Conservation (phyloP, 2,797 vertebrate species). For the Rhincodon typus region DNA sequence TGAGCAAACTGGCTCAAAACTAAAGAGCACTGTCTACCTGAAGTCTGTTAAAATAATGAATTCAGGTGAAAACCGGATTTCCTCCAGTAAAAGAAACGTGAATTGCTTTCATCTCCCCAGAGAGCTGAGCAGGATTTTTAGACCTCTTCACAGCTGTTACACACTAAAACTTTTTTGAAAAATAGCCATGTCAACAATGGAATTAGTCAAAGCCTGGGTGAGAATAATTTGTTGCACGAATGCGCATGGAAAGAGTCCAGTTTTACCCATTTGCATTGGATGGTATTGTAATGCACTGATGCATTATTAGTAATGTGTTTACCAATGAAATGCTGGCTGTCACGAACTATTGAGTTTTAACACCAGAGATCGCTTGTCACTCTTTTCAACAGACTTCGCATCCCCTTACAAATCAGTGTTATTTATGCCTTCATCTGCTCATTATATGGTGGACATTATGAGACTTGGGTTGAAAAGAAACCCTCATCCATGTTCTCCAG, state of each 20-base stretch:
- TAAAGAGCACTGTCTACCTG: not conserved
- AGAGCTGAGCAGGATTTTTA: not conserved
- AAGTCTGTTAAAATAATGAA: constrained; percentile 2
- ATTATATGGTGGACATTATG: not conserved
- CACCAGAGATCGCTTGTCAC: not conserved
- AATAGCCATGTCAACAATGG: constrained; percentile 17
- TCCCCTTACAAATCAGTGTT: not conserved
- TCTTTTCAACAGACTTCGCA: not conserved
- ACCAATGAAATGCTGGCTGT: not conserved
- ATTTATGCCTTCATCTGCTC: not conserved
- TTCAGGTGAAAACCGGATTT: constrained; percentile 1
- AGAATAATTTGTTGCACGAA: not conserved
- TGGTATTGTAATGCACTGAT: not conserved
- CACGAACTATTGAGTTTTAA: not conserved
- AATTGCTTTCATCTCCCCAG: constrained; percentile 24
- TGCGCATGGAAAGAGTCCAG: not conserved
- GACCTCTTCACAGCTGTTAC: not conserved
- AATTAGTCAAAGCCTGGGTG: constrained; percentile 13
- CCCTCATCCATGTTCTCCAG: not conserved
- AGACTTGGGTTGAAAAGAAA: not conserved
- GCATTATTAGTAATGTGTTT: not conserved
- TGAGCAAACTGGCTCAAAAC: not conserved
- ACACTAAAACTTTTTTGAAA: constrained; percentile 9
- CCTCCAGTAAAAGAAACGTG: not conserved
- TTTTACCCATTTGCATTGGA: not conserved